Base-by-base conservation (phyloP, 64 coral and sea anemone genomes). In the Stichodactyla helianthus region DNA sequence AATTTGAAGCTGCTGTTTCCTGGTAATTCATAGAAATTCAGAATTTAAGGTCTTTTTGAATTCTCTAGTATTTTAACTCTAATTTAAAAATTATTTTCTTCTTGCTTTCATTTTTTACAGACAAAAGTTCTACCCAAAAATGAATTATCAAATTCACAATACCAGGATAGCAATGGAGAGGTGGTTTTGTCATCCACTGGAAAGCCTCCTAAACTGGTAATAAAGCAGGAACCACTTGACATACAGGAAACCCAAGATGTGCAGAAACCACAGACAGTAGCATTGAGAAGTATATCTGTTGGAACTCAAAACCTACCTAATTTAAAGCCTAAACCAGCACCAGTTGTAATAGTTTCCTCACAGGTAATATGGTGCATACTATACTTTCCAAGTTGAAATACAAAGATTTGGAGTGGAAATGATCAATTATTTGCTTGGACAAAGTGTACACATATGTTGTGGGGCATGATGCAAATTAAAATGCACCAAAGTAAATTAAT, bases 291-390 rank as follows among this genome's bases (percentile, higher is more conserved):
- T 81, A 19, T 81, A 16, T 84, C 83, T 27, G 59, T 58, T 23
- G 54, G 54, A n/a, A 60, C 83, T 61, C 54, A 84, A 44, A 84
- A 91, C 50, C 85, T 91, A 0, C 90, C 77, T 0, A 92, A 89
- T 71, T 25, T 83, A 20, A 95, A 89, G 78, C 94, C 94, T 4
- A 92, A 87, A 54, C 91, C 83, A 19, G 77, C 90, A 6, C 90
- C 90, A 11, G 87, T 92, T 0, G 51, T 95, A 35, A 83, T 88
- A 50, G 77, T 92, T 0, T 77, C 93, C 3, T 55, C 71, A 19
- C 87, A 92, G 90, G 90, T 91, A 59, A 44, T 44, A 44, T 44
- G 35, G 35, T 44, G 35, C 2, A 44, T 44, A 44, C 35, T 44
- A 44, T 44, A 44, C 35, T 44, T 44, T 44, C 35, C 35, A 44